Base-by-base conservation (phyloP, 2,797 vertebrate species). In the Tapera naevia region DNA sequence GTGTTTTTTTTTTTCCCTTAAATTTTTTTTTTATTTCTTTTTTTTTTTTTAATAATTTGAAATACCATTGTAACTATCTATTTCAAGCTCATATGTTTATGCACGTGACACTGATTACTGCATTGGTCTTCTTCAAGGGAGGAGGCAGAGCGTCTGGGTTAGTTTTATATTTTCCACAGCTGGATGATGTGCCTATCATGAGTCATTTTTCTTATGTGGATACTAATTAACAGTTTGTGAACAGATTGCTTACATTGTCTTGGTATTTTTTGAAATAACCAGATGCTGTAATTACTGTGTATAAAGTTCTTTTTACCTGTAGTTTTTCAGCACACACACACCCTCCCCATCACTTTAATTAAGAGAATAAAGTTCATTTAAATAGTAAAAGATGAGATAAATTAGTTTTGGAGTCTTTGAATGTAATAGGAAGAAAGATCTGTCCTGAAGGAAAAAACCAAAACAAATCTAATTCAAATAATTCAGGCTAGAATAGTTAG, bases 211-310 rank as follows among this genome's bases (percentile, higher is more conserved):
- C 70, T 54, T 25, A 75, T 62, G 37, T 45, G 39, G 45, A 72
- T 66, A 46, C 72, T 92, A 94, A 94, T 89, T 81, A 83, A 79
- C 61, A 83, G 79, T 33, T 93, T 94, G 88, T 82, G 78, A 97
- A 84, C 82, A 94, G 91, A 93, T 89, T 92, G 67, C 35, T 32
- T 60, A 18, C 35, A 45, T 96, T 94, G 80, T 95, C 86, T 89
- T 50, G 85, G 58, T 89, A 51, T 39, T 78, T 67, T 65, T 50
- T 89, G 15, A 67, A 86, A 53, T 65, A 93, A 87, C 70, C 88
- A 94, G 85, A 91, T 95, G 70, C 60, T 91, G 64, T 91, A 88
- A 95, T 91, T 95, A 88, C 43, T 83, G 48, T 70, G 46, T 53
- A 70, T 66, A 43, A 28, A 32, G 39, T 75, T 39, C 24, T 74